phyloP scores from a whole-genome alignment of 2,113 vertebrate genomes.

The Bungarus multicinctus region DNA sequence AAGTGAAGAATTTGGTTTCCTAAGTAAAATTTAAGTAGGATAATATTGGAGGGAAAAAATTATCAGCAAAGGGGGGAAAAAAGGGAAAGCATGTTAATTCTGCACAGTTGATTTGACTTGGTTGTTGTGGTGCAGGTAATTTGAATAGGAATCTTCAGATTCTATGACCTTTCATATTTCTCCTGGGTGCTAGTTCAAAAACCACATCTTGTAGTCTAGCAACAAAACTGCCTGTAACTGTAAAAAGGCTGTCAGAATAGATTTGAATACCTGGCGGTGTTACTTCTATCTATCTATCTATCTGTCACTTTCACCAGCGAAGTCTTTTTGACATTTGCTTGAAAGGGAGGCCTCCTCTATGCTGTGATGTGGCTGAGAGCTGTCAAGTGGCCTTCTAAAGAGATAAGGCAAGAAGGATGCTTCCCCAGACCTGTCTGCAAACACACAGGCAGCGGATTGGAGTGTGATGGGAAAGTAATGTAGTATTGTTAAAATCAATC shows the following conservation, averaged over 20 bases:
- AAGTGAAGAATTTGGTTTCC: background rate
- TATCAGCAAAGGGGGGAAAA: slow-evolving; percentile 31
- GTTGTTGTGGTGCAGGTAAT: background rate
- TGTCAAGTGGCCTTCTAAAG: slow-evolving; percentile 62
- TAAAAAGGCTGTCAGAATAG: slow-evolving; percentile 61
- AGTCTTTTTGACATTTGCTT: slow-evolving; percentile 59
- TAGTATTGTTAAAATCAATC: slow-evolving; percentile 36
- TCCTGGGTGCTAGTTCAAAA: slow-evolving; percentile 39
- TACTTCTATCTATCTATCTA: slow-evolving; percentile 59
- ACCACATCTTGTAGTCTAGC: slow-evolving; percentile 53
- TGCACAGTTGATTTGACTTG: slow-evolving; percentile 17
- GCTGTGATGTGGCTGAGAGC: slow-evolving; percentile 47
- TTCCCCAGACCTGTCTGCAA: slow-evolving; percentile 13
- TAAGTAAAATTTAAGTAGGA: slow-evolving; percentile 51
- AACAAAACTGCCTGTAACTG: slow-evolving; percentile 54
- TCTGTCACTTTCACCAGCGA: slow-evolving; percentile 60
- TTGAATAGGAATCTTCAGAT: background rate
- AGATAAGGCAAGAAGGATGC: slow-evolving; percentile 51
- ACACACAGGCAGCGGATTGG: background rate
- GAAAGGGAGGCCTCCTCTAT: slow-evolving; percentile 48
- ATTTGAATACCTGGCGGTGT: slow-evolving; percentile 57
- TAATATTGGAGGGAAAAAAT: slow-evolving; percentile 43
- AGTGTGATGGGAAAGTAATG: slow-evolving; percentile 24
- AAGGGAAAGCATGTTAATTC: background rate
- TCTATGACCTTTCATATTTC: slow-evolving; percentile 51